Evolutionary conservation across 2,797 vertebrate species (phyloP), one percentile per base, ranked within the genome.

Genomic region (Hypotaenidia okinawae): DNA sequence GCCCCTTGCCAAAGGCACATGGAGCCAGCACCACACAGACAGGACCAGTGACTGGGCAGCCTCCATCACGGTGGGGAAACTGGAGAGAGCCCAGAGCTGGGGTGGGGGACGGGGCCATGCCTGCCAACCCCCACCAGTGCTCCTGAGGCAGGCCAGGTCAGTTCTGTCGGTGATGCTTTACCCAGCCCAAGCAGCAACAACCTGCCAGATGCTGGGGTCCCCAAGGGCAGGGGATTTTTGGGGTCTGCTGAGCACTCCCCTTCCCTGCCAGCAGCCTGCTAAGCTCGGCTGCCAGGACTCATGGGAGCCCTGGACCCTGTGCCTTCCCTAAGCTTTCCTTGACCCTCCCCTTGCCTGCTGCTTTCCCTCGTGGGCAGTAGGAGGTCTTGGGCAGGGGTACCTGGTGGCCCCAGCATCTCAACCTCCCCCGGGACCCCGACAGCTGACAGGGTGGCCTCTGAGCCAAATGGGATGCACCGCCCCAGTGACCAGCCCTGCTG

Each of bases 201-300:
- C 76, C 80, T 51, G n/a, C 89, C 97, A 97, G 87, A 98, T 94
- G 97, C 98, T 92, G 97, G n/a, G n/a, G n/a, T 98, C 93, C 96
- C 98, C 69, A 97, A 98, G 95, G 98, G 78, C 28, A 57, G 73
- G 57, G 87, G n/a, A 97, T 79, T 74, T 98, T 67, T 98, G 97
- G 78, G 97, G 98, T 37, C 98, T 98, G 93, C 98, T 97, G 66
- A 98, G 98, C 97, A 97, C 97, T 93, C 96, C 98, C 52, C n/a
- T 99, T 99, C 95, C 98, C 99, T 23, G 98, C 99, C 68, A 99
- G 99, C 95, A 99, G 98, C 94, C 97, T 99, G 68, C 98, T 99
- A 54, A 99, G 98, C 35, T 99, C 98, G 16, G 99, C 99, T 15
- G 98, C 99, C 95, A 99, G 99, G 97, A 99, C 99, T 95, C 99